Evolutionary conservation across 1,140 invertebrate species (phyloP).

Genomic region (Protaetia brevitarsis): DNA sequence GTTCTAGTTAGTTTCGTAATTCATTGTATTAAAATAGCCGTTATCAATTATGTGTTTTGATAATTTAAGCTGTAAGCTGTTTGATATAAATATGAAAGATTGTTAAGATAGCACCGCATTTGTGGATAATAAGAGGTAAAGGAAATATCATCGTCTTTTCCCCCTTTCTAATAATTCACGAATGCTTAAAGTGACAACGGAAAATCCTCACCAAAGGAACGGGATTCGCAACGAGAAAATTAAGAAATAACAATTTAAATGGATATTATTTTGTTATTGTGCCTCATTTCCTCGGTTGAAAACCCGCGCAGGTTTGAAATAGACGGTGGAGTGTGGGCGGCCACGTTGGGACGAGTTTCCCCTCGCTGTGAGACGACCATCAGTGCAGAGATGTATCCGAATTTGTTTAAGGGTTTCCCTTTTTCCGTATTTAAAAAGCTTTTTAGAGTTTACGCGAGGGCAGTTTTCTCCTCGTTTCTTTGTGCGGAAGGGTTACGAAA

Average conservation of each 20-base stretch:
- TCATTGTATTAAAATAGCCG: too few relatives aligned
- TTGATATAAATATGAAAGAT: too few relatives aligned
- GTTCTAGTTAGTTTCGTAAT: too few relatives aligned
- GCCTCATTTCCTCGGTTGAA: not conserved
- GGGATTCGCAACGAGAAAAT: not conserved
- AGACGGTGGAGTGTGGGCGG: not conserved
- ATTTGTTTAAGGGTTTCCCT: not conserved
- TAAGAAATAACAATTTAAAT: slow-evolving; percentile 17
- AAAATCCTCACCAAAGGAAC: not conserved
- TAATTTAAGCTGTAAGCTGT: too few relatives aligned
- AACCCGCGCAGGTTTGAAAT: not conserved
- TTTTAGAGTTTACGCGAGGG: not conserved
- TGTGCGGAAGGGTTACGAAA: not conserved
- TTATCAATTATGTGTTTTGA: too few relatives aligned
- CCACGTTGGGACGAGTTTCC: not conserved
- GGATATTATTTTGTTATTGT: slow-evolving; percentile 15
- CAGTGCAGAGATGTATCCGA: not conserved
- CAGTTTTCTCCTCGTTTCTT: slow-evolving; percentile 6
- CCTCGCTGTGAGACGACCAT: too few relatives aligned
- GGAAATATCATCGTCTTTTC: not conserved
- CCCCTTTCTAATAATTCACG: not conserved
- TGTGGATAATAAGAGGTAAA: too few relatives aligned
- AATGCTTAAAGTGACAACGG: not conserved
- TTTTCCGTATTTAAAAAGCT: not conserved
- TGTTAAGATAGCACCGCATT: too few relatives aligned